Evolutionary conservation across 2,113 vertebrate genomes (phyloP), one percentile per base, ranked within the genome.

Genomic region (Antennarius striatus): DNA sequence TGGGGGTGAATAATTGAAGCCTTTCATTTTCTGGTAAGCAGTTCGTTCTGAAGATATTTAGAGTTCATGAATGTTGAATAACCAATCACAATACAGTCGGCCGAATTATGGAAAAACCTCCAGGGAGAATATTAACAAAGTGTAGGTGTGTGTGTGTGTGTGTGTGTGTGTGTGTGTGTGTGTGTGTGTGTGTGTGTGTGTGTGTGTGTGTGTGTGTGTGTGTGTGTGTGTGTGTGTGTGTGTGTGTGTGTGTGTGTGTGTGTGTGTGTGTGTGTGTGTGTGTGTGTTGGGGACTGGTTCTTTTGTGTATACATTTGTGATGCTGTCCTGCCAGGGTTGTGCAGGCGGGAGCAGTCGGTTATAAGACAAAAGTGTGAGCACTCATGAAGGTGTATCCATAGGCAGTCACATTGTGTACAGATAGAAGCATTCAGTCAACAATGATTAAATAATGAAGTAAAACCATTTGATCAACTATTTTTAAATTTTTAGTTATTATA

Each of bases 31-130:
- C 95, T 95, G 95, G 95, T 98, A 98, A 99, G 98, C 96, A 98
- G 94, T 93, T 93, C 94, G 87, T 96, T 98, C 95, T 95, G 95
- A 91, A 97, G 96, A 96, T 96, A 98, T 97, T 94, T 95, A 94
- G 95, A 95, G 95, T 97, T 99, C 97, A 99, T 99, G 97, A 99
- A 99, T 99, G 96, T 98, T 99, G 97, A 99, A 98, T 98, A 96
- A 97, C 96, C 96, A 95, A 98, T 98, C 96, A 96, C 95, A 94
- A 94, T 96, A 95, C 95, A 96, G 95, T 97, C 96, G 95, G 93
- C 94, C 95, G 95, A 98, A 98, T 98, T 98, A 99, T 99, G 96
- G 87, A 96, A 98, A 96, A 96, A 90, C 90, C 89, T 90, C 93
- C 90, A 91, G 92, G 84, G 92, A 93, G 96, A 98, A 98, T 98